A percentile compares a stretch with the other conserved stretches of the same genome.
These are phyloP conservation scores for Brenthis daphne DNA, from an alignment of 2,888 invertebrate genomes.

Conservation along the genomic window DNA sequence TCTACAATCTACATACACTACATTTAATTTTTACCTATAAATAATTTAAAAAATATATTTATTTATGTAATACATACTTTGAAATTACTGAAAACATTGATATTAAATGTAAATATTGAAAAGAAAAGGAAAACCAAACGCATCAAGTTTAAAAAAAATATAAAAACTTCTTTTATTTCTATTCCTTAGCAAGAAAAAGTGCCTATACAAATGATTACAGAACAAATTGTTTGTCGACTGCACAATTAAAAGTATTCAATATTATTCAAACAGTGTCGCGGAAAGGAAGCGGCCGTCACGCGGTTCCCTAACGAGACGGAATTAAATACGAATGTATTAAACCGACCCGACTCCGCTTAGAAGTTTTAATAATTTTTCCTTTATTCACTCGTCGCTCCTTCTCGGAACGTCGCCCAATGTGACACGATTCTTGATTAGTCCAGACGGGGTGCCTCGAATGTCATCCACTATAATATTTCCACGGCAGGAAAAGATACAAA, in stretches of 20 bases:
- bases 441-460: constrained; percentile 56
- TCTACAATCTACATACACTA: no score
- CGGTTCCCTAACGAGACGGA: constrained; percentile 69
- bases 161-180: no score
- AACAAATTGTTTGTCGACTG: constrained; percentile 10
- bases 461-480: constrained; percentile 37
- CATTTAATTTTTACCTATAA: no score
- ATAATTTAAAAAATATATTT: no score
- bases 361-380: constrained; percentile 66
- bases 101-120: no score
- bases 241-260: constrained; percentile 37
- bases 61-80: no score
- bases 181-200: no score
- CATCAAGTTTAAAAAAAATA: no score
- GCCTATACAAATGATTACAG: neutral
- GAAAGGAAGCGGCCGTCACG: constrained; percentile 73
- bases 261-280: constrained; percentile 65
- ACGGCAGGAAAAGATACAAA: constrained; percentile 41
- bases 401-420: constrained; percentile 58
- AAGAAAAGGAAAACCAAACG: no score
- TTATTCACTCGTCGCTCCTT: constrained; percentile 66
- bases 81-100: no score
- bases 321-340: constrained; percentile 74
- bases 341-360: constrained; percentile 56
- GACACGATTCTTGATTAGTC: constrained; percentile 69